Base-by-base conservation (phyloP, 2,888 invertebrate genomes). In the Andrena praecox region DNA sequence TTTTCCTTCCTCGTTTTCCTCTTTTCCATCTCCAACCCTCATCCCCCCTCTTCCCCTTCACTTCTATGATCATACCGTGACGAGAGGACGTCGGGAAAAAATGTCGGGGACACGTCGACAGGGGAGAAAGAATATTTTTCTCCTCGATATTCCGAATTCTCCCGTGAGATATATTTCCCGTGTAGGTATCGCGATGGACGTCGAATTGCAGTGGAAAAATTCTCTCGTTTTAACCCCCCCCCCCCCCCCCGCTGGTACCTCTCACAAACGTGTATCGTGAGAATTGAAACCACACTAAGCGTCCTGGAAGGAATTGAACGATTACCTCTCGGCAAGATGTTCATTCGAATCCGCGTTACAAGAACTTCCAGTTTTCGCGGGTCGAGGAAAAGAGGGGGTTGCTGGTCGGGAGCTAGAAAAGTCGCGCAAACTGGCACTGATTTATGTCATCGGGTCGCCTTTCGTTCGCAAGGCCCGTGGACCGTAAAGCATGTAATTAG, bases 401-500 rank as follows among this genome's bases (percentile, higher is more conserved):
- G 42, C 5, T 16, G 16, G 24, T 20, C 24, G 24, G 8, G 16
- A 24, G 8, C 48, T 48, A 70, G 20, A 82, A 75, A 80, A 82
- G 62, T 75, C 56, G 20, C 35, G 35, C 56, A 52, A 82, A 82
- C 81, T 71, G 75, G 75, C 62, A 59, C 50, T 80, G 82, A 82
- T 82, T 82, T 82, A 80, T 68, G 67, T 68, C 75, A 80, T 74
- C 81, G 66, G 74, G 60, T 80, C 20, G 64, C 66, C 66, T 74
- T 75, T 82, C 81, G n/a, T 70, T 82, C 67, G 29, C 80, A 20
- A 42, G 70, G 16, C 59, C 42, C 74, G 70, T 62, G 35, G 67
- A 72, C 62, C 80, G 71, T 80, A 82, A 80, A 81, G 60, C 70
- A 71, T 68, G 71, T 80, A 82, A 82, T 82, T 82, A 80, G 76